These are phyloP conservation scores for Heliornis fulica DNA, from an alignment of 2,113 vertebrate genomes.

Conservation along the genomic window DNA sequence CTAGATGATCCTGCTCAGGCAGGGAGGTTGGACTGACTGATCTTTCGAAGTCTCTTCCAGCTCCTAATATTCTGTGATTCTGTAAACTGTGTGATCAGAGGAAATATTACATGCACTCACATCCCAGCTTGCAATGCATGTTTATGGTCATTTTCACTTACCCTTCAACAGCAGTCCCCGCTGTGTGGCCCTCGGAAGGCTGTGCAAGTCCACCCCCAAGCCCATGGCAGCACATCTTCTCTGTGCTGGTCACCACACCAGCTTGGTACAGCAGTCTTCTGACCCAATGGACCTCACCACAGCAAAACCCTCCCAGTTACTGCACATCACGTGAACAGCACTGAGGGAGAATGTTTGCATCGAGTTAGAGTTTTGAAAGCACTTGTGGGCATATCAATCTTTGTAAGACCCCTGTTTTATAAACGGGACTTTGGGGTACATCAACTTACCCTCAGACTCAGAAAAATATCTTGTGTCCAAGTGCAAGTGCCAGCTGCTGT, in stretches of 20 bases:
- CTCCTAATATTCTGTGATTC: too few relatives aligned
- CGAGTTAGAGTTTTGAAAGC: not conserved
- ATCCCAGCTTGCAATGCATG: not conserved
- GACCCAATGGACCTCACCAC: accelerated
- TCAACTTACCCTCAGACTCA: not conserved
- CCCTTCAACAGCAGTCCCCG: not conserved
- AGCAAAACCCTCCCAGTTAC: not conserved
- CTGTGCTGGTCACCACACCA: accelerated
- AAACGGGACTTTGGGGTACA: not conserved
- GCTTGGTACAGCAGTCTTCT: not conserved
- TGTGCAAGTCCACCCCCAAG: not conserved
- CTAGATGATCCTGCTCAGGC: too few relatives aligned
- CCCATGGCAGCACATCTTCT: not conserved
- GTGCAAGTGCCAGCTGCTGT: not conserved
- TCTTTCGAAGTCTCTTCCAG: too few relatives aligned
- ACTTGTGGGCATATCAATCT: not conserved
- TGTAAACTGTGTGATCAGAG: not conserved
- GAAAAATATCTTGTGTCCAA: not conserved
- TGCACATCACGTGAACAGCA: not conserved
- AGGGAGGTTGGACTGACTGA: too few relatives aligned
- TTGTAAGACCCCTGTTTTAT: not conserved
- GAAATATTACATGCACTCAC: not conserved
- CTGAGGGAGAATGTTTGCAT: not conserved
- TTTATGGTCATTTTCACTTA: not conserved
- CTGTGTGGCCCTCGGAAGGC: not conserved